Evolutionary conservation across 2,888 invertebrate species (phyloP).

Genomic region (Calameuta filiformis): DNA sequence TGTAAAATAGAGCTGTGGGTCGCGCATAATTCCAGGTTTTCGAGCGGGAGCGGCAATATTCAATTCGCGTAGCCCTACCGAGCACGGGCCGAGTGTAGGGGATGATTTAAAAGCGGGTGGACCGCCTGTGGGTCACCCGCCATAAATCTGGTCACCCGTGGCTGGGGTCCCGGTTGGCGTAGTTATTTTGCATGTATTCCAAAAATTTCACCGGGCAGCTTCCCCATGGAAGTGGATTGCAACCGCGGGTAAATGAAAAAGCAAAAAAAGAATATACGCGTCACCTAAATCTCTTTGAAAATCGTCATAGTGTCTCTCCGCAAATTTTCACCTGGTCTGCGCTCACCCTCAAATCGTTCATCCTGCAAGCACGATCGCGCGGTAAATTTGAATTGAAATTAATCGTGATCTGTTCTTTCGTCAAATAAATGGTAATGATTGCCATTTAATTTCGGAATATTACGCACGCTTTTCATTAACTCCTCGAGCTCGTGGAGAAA

Average conservation of each 20-base stretch:
- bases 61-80: slow-evolving; percentile 24
- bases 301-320: background rate
- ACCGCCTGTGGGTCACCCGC: slow-evolving; percentile 41
- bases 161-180: slow-evolving; percentile 21
- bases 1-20: slow-evolving; percentile 11
- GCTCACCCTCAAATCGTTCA: background rate
- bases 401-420: background rate
- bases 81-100: slow-evolving; percentile 24
- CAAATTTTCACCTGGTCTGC: background rate
- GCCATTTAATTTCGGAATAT: slow-evolving; percentile 18
- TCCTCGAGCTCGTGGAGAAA: background rate
- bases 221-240: background rate
- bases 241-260: background rate
- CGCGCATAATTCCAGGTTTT: slow-evolving; percentile 25
- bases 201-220: background rate
- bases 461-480: slow-evolving; percentile 12
- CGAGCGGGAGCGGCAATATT: slow-evolving; percentile 19
- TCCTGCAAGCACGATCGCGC: background rate
- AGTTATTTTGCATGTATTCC: slow-evolving; percentile 25
- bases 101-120: slow-evolving; percentile 43
- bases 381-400: background rate
- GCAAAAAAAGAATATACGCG: background rate
- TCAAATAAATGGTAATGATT: background rate
- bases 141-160: slow-evolving; percentile 38
- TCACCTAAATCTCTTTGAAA: background rate